These are phyloP conservation scores for Himalopsyche tibetana DNA, from an alignment of 2,888 invertebrate species.

Conservation along the genomic window DNA sequence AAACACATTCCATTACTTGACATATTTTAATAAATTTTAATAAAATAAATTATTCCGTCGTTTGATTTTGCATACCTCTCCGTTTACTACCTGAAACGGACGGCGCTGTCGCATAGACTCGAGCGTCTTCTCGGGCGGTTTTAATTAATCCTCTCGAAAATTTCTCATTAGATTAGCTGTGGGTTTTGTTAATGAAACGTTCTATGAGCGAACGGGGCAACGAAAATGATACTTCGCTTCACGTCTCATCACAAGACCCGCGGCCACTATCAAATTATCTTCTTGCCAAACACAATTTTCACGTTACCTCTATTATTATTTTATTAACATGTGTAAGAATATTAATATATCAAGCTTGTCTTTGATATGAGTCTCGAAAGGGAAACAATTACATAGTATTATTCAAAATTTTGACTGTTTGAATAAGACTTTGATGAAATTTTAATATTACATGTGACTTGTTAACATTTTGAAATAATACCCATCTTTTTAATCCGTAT, in stretches of 20 bases:
- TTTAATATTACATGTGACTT: no score
- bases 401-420: no score
- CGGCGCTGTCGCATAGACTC: conserved; percentile 9
- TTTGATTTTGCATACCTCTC: conserved; percentile 1
- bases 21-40: no score
- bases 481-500: no score
- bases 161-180: conserved; percentile 66
- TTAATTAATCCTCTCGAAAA: conserved; percentile 66
- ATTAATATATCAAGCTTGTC: conserved; percentile 13
- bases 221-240: conserved; percentile 43
- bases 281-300: conserved; percentile 44
- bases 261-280: conserved; percentile 46
- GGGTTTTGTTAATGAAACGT: conserved; percentile 65
- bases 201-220: conserved; percentile 49
- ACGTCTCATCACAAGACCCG: conserved; percentile 42
- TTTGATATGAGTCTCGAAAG: background rate
- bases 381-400: background rate
- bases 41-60: background rate
- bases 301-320: background rate
- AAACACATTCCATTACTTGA: no score
- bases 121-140: conserved; percentile 52
- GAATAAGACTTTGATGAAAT: no score
- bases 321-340: conserved; percentile 32
- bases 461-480: no score
- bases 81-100: conserved; percentile 31